Evolutionary conservation across 2,888 invertebrate genomes (phyloP).

Genomic region (Teinopalpus imperialis): DNA sequence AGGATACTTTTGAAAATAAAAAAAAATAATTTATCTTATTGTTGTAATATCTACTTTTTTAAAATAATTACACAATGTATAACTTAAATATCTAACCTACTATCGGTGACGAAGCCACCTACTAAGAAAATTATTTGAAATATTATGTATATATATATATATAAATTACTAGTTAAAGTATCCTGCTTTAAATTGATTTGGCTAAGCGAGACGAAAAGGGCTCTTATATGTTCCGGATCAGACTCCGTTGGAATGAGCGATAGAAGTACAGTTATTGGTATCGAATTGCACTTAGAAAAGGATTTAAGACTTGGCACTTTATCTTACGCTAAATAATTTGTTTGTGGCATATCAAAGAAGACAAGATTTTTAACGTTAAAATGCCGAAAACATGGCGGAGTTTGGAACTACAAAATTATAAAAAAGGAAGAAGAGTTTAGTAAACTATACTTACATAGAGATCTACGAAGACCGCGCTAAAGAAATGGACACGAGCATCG

Average conservation of each 20-base stretch:
- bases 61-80: neutral
- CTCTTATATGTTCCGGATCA: slow-evolving; percentile 1
- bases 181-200: slow-evolving; percentile 12
- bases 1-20: slow-evolving; percentile 50
- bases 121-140: too few species aligned
- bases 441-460: slow-evolving; percentile 3
- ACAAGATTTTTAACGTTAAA: slow-evolving; percentile 2
- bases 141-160: neutral
- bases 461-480: slow-evolving; percentile 31
- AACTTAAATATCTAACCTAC: too few species aligned
- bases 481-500: slow-evolving; percentile 40
- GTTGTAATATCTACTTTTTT: slow-evolving; percentile 7
- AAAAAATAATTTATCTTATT: neutral
- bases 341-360: slow-evolving; percentile 14
- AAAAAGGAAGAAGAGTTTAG: slow-evolving; percentile 3
- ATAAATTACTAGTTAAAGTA: slow-evolving; percentile 10
- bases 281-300: slow-evolving; percentile 70
- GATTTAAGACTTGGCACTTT: slow-evolving; percentile 75
- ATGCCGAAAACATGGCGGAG: neutral
- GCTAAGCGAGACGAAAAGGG: slow-evolving; percentile 14
- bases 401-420: too few species aligned
- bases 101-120: too few species aligned
- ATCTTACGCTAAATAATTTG: slow-evolving; percentile 62
- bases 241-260: neutral
- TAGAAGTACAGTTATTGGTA: slow-evolving; percentile 32